Evolutionary conservation across 2,113 vertebrate genomes (phyloP).

Genomic region (Lipotes vexillifer): DNA sequence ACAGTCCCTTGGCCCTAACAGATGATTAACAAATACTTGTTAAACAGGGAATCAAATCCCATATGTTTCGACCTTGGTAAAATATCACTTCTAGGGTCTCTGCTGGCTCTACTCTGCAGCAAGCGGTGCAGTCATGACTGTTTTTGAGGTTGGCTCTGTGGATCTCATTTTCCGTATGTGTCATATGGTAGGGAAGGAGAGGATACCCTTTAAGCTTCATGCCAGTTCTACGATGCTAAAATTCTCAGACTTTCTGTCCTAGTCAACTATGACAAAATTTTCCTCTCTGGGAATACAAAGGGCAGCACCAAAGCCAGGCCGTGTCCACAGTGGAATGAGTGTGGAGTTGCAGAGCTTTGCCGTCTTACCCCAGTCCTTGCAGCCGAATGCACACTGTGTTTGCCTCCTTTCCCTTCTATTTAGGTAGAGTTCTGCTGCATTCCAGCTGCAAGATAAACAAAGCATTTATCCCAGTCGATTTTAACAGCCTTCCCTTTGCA

Average conservation of each 20-base stretch:
- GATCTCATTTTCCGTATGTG: not conserved
- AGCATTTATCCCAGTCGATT: constrained; percentile 50
- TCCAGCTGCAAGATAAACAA: constrained; percentile 35
- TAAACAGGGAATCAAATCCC: not conserved
- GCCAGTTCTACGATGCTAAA: not conserved
- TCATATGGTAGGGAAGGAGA: not conserved
- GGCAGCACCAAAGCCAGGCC: not conserved
- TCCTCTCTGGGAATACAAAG: not conserved
- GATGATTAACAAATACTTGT: not conserved
- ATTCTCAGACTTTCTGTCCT: not conserved
- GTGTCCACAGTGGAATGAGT: too few relatives aligned
- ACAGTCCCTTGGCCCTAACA: not conserved
- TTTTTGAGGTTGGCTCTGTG: not conserved
- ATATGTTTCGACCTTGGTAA: not conserved
- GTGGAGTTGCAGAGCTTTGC: rapidly evolving
- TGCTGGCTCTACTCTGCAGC: not conserved
- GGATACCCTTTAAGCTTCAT: not conserved
- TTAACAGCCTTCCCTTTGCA: constrained; percentile 51
- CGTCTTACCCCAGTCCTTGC: not conserved
- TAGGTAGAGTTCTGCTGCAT: not conserved
- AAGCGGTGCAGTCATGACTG: too few relatives aligned
- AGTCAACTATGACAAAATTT: not conserved
- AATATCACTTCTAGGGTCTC: not conserved
- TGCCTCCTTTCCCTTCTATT: not conserved
- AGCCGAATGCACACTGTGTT: not conserved